Percentiles rank a stretch among this genome's conserved stretches.
These are phyloP conservation scores for Spheniscus humboldti DNA, from an alignment of 2,797 vertebrate species.

Conservation along the genomic window DNA sequence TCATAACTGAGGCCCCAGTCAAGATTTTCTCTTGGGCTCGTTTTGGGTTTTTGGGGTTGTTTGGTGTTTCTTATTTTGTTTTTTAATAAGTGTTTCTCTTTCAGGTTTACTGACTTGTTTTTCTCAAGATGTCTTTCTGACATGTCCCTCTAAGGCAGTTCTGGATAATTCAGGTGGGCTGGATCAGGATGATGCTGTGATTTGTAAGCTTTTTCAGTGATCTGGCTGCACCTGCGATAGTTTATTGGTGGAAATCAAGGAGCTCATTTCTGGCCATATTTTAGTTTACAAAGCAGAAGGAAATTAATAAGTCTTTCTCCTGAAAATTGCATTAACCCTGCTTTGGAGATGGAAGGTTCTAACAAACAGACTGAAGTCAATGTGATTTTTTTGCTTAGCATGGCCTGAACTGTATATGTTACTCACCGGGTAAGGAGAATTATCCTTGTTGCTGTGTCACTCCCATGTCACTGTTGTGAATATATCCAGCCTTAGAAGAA, in stretches of 20 bases:
- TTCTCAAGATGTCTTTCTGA: not conserved
- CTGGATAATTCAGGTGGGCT: not conserved
- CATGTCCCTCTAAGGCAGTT: not conserved
- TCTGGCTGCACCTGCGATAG: not conserved
- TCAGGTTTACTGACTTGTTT: not conserved
- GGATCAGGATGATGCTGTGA: not conserved
- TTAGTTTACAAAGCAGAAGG: not conserved
- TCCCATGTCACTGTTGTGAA: not conserved
- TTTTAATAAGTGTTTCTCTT: not conserved
- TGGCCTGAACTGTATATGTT: not conserved
- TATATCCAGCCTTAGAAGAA: not conserved
- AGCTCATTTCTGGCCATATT: not conserved
- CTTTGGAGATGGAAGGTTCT: not conserved
- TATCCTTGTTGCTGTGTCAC: not conserved
- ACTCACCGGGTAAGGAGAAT: not conserved
- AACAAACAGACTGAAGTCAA: not conserved
- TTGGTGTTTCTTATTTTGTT: too few species aligned
- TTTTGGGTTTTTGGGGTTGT: not conserved
- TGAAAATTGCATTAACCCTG: not conserved
- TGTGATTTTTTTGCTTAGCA: not conserved
- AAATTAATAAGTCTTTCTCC: not conserved
- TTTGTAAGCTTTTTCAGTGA: not conserved
- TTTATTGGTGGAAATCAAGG: not conserved
- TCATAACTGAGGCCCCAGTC: not conserved
- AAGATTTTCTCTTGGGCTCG: not conserved